Conservation (phyloP, 2,113 vertebrate species). For the Elanoides forficatus region DNA sequence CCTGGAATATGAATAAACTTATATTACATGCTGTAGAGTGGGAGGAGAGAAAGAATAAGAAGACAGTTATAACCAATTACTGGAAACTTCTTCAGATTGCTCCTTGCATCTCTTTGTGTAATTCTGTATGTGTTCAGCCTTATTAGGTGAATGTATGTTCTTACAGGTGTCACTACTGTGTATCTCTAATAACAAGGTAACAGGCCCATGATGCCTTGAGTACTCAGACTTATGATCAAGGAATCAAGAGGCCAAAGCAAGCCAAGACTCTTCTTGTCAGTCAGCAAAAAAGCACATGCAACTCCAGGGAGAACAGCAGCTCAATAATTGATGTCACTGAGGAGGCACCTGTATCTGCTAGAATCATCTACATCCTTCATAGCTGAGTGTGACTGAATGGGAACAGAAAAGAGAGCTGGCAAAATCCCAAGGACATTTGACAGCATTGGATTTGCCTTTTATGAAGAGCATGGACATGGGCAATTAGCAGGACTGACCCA, state of each 20-base stretch:
- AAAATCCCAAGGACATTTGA: neutral
- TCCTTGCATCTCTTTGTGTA: neutral
- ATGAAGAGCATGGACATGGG: neutral
- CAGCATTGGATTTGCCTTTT: neutral
- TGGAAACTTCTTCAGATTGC: neutral
- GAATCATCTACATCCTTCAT: neutral
- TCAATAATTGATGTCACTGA: neutral
- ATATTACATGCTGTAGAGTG: neutral
- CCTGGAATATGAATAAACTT: neutral
- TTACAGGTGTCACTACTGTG: neutral
- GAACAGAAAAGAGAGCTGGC: neutral
- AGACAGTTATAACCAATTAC: neutral
- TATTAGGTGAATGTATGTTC: neutral
- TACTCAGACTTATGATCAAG: neutral
- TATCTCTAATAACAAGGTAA: neutral
- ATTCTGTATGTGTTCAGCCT: neutral
- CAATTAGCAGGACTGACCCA: neutral
- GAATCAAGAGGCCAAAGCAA: neutral
- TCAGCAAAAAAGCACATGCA: neutral
- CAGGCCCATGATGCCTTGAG: neutral
- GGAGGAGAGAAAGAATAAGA: neutral
- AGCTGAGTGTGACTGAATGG: neutral
- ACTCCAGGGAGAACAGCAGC: neutral
- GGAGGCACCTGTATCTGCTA: neutral
- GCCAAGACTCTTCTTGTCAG: neutral